Conservation (phyloP, 2,888 invertebrate species). For the Fragum sueziense region DNA sequence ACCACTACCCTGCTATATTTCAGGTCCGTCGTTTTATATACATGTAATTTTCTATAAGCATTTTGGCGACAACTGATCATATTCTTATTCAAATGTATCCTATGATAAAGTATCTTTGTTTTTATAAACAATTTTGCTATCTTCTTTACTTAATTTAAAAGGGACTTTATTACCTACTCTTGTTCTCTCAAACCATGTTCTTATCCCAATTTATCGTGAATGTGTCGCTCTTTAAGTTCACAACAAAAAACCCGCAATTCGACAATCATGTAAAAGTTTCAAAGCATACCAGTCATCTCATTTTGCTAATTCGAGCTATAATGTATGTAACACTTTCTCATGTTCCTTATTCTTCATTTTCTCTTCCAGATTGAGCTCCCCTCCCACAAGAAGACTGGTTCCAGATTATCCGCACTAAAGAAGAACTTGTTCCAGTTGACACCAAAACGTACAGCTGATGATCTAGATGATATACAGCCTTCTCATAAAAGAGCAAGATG, state of each 20-base stretch:
- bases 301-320: not conserved
- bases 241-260: not conserved
- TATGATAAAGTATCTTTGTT: not conserved
- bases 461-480: constrained; percentile 4
- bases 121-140: too few species aligned
- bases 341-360: too few species aligned
- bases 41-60: not conserved
- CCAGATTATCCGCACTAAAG: constrained; percentile 14
- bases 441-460: constrained; percentile 38
- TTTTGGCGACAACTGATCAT: not conserved
- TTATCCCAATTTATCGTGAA: not conserved
- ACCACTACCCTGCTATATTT: not conserved
- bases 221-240: not conserved
- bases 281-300: not conserved
- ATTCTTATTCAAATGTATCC: not conserved
- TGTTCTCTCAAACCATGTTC: not conserved
- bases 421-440: constrained; percentile 31
- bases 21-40: not conserved
- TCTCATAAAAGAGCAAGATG: not conserved
- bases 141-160: too few species aligned
- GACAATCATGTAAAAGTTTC: not conserved
- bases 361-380: constrained; percentile 17
- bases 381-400: not conserved
- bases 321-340: not conserved
- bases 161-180: too few species aligned